Percentiles rank a stretch among this genome's conserved stretches.
These are phyloP conservation scores for Boleophthalmus pectinirostris DNA, from an alignment of 2,113 vertebrate genomes.

Conservation along the genomic window DNA sequence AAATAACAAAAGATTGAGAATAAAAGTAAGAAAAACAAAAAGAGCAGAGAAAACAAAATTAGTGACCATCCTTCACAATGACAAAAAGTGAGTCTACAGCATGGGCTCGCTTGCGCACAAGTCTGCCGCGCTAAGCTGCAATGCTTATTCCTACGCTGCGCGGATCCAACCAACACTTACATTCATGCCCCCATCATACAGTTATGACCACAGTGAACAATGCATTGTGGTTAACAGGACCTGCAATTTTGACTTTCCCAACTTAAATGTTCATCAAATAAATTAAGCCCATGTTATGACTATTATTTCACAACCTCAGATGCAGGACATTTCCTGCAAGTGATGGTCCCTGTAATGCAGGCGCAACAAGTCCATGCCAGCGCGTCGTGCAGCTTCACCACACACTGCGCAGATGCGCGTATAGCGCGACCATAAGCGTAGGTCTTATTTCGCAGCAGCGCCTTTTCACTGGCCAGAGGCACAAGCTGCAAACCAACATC, in stretches of 20 bases:
- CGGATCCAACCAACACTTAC: slow-evolving; percentile 91
- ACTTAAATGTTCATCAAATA: neutral
- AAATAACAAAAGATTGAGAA: slow-evolving; percentile 81
- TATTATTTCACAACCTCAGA: slow-evolving; percentile 86
- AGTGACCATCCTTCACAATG: slow-evolving; percentile 87
- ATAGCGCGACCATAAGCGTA: slow-evolving; percentile 59
- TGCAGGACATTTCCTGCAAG: slow-evolving; percentile 84
- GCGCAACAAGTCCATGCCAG: slow-evolving; percentile 86
- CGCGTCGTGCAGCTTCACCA: slow-evolving; percentile 40
- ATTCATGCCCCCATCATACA: slow-evolving; percentile 88
- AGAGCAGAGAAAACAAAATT: slow-evolving; percentile 84
- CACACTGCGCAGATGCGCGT: slow-evolving; percentile 46
- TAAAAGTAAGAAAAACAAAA: slow-evolving; percentile 85
- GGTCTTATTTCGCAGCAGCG: slow-evolving; percentile 56
- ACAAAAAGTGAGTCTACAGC: slow-evolving; percentile 99
- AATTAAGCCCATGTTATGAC: neutral
- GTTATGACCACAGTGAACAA: slow-evolving; percentile 73
- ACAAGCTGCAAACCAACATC: slow-evolving; percentile 71
- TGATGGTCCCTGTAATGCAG: slow-evolving; percentile 98
- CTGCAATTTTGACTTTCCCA: neutral
- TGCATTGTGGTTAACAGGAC: neutral
- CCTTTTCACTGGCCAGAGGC: slow-evolving; percentile 58
- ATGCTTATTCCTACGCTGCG: slow-evolving; percentile 96
- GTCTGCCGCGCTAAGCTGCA: slow-evolving; percentile 95
- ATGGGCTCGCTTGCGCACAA: slow-evolving; percentile 92